Conservation (phyloP, 2,797 vertebrate genomes). For the Siniperca undulata region DNA sequence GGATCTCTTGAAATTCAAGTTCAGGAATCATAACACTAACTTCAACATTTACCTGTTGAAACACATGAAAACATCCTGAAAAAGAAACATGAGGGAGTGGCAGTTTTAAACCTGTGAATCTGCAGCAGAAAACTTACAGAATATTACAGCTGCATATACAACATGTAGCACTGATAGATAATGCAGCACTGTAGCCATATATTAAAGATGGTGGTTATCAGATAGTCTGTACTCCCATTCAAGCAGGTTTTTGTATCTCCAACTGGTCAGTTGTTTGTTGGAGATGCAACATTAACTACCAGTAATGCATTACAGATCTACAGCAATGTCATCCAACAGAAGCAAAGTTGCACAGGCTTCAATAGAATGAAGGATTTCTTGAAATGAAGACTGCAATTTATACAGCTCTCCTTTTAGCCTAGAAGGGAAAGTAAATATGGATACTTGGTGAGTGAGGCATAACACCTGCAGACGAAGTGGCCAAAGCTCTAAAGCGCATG, state of each 20-base stretch:
- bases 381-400: constrained; percentile 7
- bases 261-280: not conserved
- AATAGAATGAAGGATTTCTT: not conserved
- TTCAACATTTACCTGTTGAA: constrained; percentile 16
- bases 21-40: not conserved
- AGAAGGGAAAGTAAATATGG: constrained; percentile 18
- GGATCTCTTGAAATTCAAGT: constrained; percentile 3
- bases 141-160: not conserved
- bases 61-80: not conserved
- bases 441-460: constrained; percentile 9
- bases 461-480: constrained; percentile 27
- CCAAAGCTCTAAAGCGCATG: constrained; percentile 12
- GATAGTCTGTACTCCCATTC: not conserved
- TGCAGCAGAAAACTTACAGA: not conserved
- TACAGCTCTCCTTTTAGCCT: constrained; percentile 12
- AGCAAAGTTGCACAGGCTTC: not conserved
- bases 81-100: not conserved
- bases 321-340: not conserved
- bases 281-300: not conserved
- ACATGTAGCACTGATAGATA: not conserved
- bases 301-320: not conserved
- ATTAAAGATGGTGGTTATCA: not conserved
- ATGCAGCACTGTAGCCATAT: not conserved
- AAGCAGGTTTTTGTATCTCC: not conserved
- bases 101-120: not conserved